Evolutionary conservation across 2,113 vertebrate genomes (phyloP), one percentile per base, ranked within the genome.

Genomic region (Callithrix jacchus): DNA sequence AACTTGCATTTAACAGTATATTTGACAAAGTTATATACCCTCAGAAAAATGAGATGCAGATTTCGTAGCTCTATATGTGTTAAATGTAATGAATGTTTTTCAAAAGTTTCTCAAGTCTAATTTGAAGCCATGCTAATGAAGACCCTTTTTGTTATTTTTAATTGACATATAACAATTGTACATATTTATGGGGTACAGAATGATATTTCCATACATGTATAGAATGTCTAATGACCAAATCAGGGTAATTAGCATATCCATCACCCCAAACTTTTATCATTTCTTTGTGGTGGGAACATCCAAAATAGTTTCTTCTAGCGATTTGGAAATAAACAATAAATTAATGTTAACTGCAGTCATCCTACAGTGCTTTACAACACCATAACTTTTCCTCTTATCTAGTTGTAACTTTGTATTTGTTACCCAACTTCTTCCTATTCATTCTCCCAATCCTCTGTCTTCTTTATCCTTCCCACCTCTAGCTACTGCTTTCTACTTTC

Each of bases 101-200:
- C 23, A 52, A 47, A 84, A 92, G 54, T 87, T 93, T 56, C 70
- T 93, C 64, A 42, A 91, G 77, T 97, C 56, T 85, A 81, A 68
- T 89, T 52, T 90, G 74, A 97, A 94, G 21, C n/a, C n/a, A 17
- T 35, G 5, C 73, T 86, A 88, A 40, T 79, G 13, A 42, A 49
- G 37, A 58, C 27, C 13, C 64, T 66, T 66, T 66, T 71, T 35
- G 35, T 71, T 20, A 71, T 71, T 71, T 71, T 71, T 71, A 71
- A 37, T 21, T 37, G n/a, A 71, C n/a, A 71, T 35, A 20, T 37
- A 71, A 71, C 3, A 68, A 71, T 37, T 71, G 17, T 37, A n/a
- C 68, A 7, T 21, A 37, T 70, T 70, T n/a, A 68, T 70, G 68
- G 68, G 35, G 66, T n/a, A 18, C 35, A 37, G 35, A 71, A 35